These are phyloP conservation scores for Exephanes ischioxanthus DNA, from an alignment of 2,888 invertebrate species.

Conservation along the genomic window DNA sequence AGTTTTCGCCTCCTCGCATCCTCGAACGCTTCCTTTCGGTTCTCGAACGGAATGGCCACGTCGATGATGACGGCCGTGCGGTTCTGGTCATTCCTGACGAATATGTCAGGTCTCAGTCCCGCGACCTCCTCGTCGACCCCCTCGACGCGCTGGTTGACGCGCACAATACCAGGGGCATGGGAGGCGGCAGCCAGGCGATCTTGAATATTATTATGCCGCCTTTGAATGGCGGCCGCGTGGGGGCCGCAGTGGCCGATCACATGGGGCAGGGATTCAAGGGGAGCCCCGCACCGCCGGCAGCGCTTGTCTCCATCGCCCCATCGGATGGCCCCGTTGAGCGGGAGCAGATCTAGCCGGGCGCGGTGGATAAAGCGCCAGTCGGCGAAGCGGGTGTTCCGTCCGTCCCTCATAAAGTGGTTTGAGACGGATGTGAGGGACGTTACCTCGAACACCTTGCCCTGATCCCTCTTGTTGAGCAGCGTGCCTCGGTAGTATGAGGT, in stretches of 20 bases:
- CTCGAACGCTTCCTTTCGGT: constrained; percentile 69
- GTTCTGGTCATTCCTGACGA: constrained; percentile 67
- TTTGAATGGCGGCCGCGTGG: no score
- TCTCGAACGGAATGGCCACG: constrained; percentile 78
- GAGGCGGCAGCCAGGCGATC: constrained; percentile 68
- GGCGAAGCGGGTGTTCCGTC: no score
- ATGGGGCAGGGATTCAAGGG: no score
- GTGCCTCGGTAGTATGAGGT: no score
- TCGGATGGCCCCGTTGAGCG: no score
- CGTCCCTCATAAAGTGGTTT: no score
- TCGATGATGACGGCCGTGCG: constrained; percentile 74
- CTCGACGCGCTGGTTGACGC: constrained; percentile 61
- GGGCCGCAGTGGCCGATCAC: no score
- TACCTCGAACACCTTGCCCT: no score
- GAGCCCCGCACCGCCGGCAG: no score
- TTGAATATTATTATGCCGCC: constrained; percentile 65
- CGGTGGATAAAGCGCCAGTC: constrained; percentile 46
- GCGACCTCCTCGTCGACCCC: constrained; percentile 51
- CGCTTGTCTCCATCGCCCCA: no score
- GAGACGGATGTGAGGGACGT: no score
- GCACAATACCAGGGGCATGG: constrained; percentile 52
- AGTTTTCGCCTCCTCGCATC: constrained; percentile 72
- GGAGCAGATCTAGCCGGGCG: constrained; percentile 64
- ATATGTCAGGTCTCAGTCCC: constrained; percentile 67
- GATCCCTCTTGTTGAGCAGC: no score